Conservation (phyloP, 2,888 invertebrate genomes). For the Platycnemis pennipes region DNA sequence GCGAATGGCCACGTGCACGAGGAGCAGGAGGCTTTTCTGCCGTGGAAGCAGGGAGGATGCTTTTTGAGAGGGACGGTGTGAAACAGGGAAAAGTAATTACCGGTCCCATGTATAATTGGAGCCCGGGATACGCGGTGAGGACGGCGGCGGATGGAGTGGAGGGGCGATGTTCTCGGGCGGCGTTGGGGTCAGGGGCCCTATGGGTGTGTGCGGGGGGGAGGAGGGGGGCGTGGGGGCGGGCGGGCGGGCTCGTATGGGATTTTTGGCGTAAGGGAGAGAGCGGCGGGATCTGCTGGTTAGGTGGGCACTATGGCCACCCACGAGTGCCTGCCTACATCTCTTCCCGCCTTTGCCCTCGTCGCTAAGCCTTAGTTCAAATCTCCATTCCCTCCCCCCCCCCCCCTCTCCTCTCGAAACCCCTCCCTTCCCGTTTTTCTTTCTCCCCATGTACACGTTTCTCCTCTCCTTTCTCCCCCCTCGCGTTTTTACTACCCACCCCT, state of each 20-base stretch:
- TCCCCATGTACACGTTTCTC: neutral
- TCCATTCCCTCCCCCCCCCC: neutral
- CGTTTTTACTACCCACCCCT: neutral
- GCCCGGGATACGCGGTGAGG: slow-evolving; percentile 11
- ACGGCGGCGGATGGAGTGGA: neutral
- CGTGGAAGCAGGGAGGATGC: neutral
- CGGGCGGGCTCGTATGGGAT: neutral
- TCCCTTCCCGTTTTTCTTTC: neutral
- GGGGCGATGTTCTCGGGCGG: neutral
- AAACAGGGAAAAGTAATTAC: slow-evolving; percentile 68
- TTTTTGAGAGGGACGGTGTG: slow-evolving; percentile 63
- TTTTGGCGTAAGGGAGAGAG: slow-evolving; percentile 30
- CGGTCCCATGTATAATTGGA: slow-evolving; percentile 66
- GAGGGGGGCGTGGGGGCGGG: neutral
- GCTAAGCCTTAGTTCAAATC: neutral
- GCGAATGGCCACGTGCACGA: neutral
- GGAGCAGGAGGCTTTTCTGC: neutral
- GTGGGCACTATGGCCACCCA: neutral
- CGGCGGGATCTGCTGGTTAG: neutral
- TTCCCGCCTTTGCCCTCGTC: neutral
- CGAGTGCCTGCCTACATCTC: neutral
- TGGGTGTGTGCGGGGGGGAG: neutral
- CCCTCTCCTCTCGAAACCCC: neutral
- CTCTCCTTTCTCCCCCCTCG: neutral
- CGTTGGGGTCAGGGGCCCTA: neutral